Evolutionary conservation across 2,797 vertebrate genomes (phyloP), one percentile per base, ranked within the genome.

Genomic region (Parotocinclus haroldoi): DNA sequence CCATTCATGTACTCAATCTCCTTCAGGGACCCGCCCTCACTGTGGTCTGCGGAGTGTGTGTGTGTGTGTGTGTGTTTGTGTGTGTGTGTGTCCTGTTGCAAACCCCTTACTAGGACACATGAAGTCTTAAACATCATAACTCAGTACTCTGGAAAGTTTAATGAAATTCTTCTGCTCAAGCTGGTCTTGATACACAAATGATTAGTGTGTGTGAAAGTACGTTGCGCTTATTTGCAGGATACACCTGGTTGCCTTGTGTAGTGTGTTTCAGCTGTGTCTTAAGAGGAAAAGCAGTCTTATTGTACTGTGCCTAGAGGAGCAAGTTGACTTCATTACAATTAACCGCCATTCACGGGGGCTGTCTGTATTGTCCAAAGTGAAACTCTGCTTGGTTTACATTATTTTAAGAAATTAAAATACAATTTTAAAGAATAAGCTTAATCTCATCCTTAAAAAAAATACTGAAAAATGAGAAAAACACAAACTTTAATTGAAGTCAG

Each of bases 1-100:
- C 60, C 49, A 73, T 73, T 76, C 71, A 76, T 73, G 73, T 63
- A 76, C 63, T 56, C 66, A 66, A 69, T 76, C 71, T 76, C 67
- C 64, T 73, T 71, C 51, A 71, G 39, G 56, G 19, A 56, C 62
- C 51, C 42, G 70, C 63, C 49, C 60, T 66, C 49, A 7, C 58
- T 69, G 58, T 69, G 59, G 57, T 42, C 42, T 70, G 45, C 46
- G 36, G 42, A 40, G 48, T 72, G 51, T 62, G 44, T 66, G 52
- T 62, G 18, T 59, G 38, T 42, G 61, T 59, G 60, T 53, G 10
- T 66, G 19, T 16, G 58, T 67, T 37, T 13, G 12, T 49, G 16
- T 66, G 69, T 66, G 51, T 59, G 56, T 63, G 27, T 27, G 27
- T 27, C 27, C 27, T 27, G 27, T 27, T 2, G 27, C 27, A 27